Conservation (phyloP, 2,888 invertebrate genomes). For the Polia nebulosa region DNA sequence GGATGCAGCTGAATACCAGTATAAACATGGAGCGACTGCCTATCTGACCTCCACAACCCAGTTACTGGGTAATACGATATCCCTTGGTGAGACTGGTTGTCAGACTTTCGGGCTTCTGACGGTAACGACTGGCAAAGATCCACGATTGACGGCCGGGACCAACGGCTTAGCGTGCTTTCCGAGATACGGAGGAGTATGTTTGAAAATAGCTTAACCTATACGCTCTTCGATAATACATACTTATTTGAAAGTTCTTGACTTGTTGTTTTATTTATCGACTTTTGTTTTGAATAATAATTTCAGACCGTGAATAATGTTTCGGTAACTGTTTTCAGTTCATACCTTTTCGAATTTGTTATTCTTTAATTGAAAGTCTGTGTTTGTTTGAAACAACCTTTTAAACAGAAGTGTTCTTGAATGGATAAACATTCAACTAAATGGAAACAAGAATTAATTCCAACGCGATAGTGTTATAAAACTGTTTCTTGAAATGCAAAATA, state of each 20-base stretch:
- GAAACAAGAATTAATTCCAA: neutral
- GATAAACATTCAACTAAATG: neutral
- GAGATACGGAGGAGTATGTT: no score
- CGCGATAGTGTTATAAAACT: no score
- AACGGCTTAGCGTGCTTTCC: no score
- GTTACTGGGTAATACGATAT: no score
- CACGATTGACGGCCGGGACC: no score
- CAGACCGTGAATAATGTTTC: conserved; percentile 1
- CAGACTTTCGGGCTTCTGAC: no score
- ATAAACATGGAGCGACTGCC: no score
- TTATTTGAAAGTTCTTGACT: neutral
- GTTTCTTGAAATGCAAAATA: neutral
- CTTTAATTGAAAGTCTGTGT: conserved; percentile 10
- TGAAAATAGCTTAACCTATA: neutral
- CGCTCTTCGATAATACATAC: neutral
- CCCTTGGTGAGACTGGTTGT: no score
- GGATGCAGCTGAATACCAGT: no score
- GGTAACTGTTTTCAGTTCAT: conserved; percentile 2
- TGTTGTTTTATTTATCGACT: neutral
- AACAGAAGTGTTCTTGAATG: neutral
- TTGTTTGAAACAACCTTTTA: conserved; percentile 11
- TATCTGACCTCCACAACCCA: no score
- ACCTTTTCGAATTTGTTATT: conserved; percentile 13
- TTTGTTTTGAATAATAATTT: neutral
- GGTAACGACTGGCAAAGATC: no score